Conservation (phyloP, 1,140 invertebrate genomes). For the Planococcus citri region DNA sequence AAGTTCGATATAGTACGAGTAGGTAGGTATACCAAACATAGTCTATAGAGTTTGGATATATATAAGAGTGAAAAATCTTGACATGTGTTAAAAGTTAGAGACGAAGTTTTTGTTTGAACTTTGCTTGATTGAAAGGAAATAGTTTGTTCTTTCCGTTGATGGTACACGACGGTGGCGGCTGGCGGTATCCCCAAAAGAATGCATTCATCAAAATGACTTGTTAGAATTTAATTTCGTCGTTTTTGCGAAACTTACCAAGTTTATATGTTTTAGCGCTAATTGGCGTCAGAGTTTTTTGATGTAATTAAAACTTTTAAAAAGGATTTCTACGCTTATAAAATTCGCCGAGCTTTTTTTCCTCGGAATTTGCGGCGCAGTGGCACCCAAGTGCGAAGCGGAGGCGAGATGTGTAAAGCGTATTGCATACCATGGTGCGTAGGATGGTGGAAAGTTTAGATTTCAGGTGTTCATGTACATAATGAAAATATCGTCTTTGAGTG, state of each 20-base stretch:
- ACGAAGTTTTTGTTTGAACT: background rate
- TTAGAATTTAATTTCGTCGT: slow-evolving; percentile 7
- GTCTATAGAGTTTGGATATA: background rate
- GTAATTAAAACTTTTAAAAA: background rate
- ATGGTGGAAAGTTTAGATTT: too few relatives aligned
- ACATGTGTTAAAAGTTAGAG: background rate
- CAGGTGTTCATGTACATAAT: too few relatives aligned
- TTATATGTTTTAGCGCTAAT: background rate
- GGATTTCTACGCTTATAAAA: too few relatives aligned
- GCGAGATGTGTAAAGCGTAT: too few relatives aligned
- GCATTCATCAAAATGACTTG: slow-evolving; percentile 7
- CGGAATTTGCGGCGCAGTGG: too few relatives aligned
- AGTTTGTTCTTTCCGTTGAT: slow-evolving; percentile 1
- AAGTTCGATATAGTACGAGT: background rate
- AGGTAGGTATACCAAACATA: too few relatives aligned
- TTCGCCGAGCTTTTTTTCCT: too few relatives aligned
- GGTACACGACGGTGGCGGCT: background rate
- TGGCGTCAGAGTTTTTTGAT: background rate
- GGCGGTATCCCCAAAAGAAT: background rate
- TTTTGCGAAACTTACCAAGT: background rate
- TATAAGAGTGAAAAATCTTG: background rate
- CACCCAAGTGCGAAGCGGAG: too few relatives aligned
- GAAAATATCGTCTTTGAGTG: too few relatives aligned
- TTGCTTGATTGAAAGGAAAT: slow-evolving; percentile 1
- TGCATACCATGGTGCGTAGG: too few relatives aligned